phyloP scores from a whole-genome alignment of 2,888 invertebrate genomes.

The Acleris emargana region DNA sequence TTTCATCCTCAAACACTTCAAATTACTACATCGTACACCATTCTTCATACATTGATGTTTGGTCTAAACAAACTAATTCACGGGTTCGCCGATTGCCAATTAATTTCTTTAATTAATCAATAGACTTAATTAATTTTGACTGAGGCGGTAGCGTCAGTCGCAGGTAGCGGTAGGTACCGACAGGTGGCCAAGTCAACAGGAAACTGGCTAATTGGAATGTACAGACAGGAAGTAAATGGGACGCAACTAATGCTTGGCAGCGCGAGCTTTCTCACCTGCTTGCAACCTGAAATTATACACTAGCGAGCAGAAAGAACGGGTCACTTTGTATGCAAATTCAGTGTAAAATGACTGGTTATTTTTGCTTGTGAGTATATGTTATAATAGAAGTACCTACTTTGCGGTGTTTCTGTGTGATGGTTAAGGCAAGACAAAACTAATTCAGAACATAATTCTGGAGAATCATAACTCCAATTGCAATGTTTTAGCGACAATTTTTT shows the following conservation, averaged over 20 bases:
- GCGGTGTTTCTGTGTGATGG: no score
- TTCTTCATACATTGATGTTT: slow-evolving; percentile 11
- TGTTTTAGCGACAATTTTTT: no score
- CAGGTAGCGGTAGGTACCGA: slow-evolving; percentile 61
- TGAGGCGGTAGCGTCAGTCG: slow-evolving; percentile 71
- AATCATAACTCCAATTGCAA: no score
- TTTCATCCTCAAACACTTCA: no score
- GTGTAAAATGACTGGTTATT: no score
- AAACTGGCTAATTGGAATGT: slow-evolving; percentile 50
- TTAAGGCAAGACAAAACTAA: no score
- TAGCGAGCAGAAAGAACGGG: neutral
- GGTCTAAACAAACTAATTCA: slow-evolving; percentile 18
- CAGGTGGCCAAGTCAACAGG: slow-evolving; percentile 82
- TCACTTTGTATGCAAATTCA: no score
- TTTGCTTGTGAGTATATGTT: no score
- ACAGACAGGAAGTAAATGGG: slow-evolving; percentile 52
- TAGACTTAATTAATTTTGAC: slow-evolving; percentile 76
- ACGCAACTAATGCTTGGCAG: slow-evolving; percentile 45
- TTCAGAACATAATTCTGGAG: no score
- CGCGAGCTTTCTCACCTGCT: slow-evolving; percentile 14
- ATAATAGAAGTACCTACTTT: no score
- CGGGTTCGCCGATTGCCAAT: slow-evolving; percentile 47
- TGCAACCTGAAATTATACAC: neutral
- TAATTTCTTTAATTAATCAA: slow-evolving; percentile 75
- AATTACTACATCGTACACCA: neutral